These are phyloP conservation scores for Pandemis heparana DNA, from an alignment of 2,888 invertebrate genomes.

Conservation along the genomic window DNA sequence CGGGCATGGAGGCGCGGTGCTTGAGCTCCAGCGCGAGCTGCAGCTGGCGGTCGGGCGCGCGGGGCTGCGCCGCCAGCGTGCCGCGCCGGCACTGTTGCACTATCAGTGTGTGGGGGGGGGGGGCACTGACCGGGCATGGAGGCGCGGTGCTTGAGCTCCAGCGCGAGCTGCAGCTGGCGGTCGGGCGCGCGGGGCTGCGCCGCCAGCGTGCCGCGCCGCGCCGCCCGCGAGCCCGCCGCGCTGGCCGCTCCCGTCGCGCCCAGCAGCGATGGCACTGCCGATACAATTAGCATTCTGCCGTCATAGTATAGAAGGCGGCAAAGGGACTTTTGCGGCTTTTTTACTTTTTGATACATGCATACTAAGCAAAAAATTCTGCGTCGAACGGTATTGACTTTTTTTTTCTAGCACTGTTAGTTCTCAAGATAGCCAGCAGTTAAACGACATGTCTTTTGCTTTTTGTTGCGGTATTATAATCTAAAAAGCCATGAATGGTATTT, in stretches of 20 bases:
- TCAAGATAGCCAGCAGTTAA: too few species aligned
- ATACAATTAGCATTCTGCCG: background rate
- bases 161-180: conserved; percentile 52
- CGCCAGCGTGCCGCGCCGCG: conserved; percentile 44
- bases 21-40: conserved; percentile 52
- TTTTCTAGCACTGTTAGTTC: too few species aligned
- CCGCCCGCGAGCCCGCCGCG: background rate
- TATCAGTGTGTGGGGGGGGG: background rate
- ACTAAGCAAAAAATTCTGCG: too few species aligned
- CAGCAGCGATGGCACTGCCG: background rate
- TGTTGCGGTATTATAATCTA: too few species aligned
- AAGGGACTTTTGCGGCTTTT: too few species aligned
- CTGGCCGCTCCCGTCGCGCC: background rate
- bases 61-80: conserved; percentile 15
- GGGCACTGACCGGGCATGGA: conserved; percentile 51
- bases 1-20: conserved; percentile 52
- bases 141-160: conserved; percentile 53
- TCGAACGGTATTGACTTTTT: too few species aligned
- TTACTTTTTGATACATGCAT: too few species aligned
- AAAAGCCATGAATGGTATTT: too few species aligned
- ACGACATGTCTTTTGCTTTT: too few species aligned
- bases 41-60: conserved; percentile 39
- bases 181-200: conserved; percentile 43
- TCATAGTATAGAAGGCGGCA: too few species aligned
- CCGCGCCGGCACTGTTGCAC: background rate